Percentiles rank a stretch among this genome's conserved stretches.
Conservation (phyloP, 1,140 invertebrate genomes). For the Chironomus striatipennis region DNA sequence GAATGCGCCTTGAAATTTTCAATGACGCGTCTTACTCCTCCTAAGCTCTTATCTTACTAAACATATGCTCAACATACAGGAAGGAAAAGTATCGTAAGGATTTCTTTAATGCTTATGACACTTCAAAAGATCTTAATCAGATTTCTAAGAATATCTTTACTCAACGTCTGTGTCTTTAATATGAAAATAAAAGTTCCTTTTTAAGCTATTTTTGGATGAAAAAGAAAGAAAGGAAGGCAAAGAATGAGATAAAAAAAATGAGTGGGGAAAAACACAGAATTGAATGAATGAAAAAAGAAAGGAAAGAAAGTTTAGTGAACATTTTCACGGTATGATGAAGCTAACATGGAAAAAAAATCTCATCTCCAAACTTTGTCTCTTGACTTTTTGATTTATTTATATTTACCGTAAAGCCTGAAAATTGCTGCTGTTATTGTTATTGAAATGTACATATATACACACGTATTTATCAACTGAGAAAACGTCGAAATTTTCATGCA, state of each 20-base stretch:
- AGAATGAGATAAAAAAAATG: no score
- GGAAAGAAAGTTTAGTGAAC: background rate
- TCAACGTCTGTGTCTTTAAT: background rate
- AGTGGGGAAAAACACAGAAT: no score
- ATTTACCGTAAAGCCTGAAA: background rate
- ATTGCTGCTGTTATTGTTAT: background rate
- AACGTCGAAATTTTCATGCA: background rate
- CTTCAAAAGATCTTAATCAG: conserved; percentile 10
- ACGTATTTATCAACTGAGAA: background rate
- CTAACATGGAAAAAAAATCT: background rate
- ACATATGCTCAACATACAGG: background rate
- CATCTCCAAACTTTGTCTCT: background rate
- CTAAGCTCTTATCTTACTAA: no score
- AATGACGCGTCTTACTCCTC: no score
- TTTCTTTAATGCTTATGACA: conserved; percentile 2
- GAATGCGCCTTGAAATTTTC: no score
- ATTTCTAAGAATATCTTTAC: background rate
- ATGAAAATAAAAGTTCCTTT: background rate
- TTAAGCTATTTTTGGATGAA: background rate
- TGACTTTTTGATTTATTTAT: background rate
- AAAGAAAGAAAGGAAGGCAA: background rate
- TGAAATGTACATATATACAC: background rate
- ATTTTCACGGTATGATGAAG: background rate
- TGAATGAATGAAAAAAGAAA: background rate
- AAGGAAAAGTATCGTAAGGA: background rate